phyloP scores from a whole-genome alignment of 2,888 invertebrate species.

The Caradrina kadenii region DNA sequence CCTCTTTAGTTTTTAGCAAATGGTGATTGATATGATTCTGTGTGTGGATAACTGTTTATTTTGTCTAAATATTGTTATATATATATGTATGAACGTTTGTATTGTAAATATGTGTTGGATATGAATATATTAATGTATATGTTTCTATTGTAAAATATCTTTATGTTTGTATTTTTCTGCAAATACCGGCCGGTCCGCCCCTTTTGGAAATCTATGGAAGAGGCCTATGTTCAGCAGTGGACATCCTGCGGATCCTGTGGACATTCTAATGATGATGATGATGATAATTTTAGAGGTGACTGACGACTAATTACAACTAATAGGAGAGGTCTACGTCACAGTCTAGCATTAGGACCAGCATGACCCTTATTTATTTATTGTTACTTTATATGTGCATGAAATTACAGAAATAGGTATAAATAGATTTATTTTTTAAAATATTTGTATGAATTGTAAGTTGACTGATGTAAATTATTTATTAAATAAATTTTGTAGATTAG shows the following conservation, averaged over 20 bases:
- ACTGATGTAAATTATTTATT: slow-evolving; percentile 3
- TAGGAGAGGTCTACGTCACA: too few species aligned
- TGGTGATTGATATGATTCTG: not conserved
- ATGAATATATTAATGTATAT: too few species aligned
- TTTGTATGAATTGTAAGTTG: not conserved
- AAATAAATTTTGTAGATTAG: slow-evolving; percentile 27
- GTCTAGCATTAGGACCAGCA: too few species aligned
- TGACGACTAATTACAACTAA: too few species aligned
- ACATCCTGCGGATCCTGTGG: too few species aligned
- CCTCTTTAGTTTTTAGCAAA: not conserved
- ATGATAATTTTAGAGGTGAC: too few species aligned
- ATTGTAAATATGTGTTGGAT: too few species aligned
- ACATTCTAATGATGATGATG: too few species aligned
- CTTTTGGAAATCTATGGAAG: too few species aligned
- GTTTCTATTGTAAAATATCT: too few species aligned
- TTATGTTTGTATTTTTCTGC: slow-evolving; percentile 6
- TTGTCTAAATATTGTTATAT: slow-evolving; percentile 14
- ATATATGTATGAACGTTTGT: not conserved
- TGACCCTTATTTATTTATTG: too few species aligned
- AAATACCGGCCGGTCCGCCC: slow-evolving; percentile 6
- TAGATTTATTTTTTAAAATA: slow-evolving; percentile 7
- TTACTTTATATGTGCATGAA: not conserved
- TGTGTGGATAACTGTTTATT: not conserved
- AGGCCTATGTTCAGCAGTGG: too few species aligned
- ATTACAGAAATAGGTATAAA: not conserved